These are phyloP conservation scores for Caloenas nicobarica DNA, from an alignment of 2,113 vertebrate species.

Conservation along the genomic window DNA sequence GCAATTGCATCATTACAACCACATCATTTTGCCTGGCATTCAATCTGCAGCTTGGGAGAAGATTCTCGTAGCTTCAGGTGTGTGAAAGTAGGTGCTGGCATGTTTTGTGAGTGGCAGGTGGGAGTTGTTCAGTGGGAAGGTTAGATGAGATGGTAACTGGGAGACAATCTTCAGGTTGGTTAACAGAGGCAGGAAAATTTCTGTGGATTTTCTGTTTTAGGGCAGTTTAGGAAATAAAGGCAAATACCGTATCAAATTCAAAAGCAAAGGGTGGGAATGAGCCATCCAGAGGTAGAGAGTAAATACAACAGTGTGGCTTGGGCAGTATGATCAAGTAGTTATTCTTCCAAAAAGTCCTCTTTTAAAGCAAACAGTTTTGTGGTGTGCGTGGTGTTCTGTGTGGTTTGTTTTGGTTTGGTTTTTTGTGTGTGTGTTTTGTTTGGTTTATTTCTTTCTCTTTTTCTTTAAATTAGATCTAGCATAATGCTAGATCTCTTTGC, in stretches of 20 bases:
- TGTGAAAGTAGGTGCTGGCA: background rate
- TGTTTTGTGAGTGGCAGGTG: background rate
- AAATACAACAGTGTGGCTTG: background rate
- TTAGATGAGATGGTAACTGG: conserved; percentile 23
- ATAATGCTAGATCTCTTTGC: background rate
- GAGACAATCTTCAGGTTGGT: conserved; percentile 21
- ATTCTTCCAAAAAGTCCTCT: background rate
- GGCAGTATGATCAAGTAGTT: background rate
- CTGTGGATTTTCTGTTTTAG: background rate
- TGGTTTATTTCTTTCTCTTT: too few relatives aligned
- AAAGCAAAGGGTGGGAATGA: background rate
- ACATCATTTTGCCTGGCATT: background rate
- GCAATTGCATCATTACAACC: conserved; percentile 1
- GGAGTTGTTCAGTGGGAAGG: conserved; percentile 6
- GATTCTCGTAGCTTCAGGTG: conserved; percentile 38
- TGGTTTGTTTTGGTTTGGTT: too few relatives aligned
- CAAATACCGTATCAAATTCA: background rate
- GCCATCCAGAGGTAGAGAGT: background rate
- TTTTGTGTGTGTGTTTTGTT: too few relatives aligned
- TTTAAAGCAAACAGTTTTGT: background rate
- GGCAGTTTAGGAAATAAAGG: background rate
- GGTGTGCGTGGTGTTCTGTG: too few relatives aligned
- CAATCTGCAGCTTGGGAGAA: background rate
- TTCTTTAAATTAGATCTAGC: background rate
- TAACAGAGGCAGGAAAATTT: background rate